phyloP scores from a whole-genome alignment of 2,113 vertebrate genomes.

The Ciconia stormi region DNA sequence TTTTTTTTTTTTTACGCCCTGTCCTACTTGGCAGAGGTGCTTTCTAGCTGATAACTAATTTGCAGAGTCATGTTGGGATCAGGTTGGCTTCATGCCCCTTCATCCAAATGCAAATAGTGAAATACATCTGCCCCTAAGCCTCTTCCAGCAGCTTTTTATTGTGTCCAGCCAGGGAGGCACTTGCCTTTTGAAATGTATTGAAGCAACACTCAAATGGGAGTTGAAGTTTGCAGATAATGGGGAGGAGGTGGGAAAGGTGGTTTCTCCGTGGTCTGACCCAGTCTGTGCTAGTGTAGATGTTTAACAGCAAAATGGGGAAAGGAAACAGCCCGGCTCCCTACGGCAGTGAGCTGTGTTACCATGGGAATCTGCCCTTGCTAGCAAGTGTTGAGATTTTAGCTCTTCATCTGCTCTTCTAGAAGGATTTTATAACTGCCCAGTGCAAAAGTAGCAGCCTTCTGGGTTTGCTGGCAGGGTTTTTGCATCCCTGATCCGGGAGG shows the following conservation, averaged over 20 bases:
- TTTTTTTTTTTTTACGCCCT: background rate
- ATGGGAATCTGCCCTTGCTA: background rate
- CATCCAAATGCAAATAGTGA: rapidly evolving
- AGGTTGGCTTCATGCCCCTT: background rate
- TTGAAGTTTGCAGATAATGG: background rate
- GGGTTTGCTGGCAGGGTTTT: background rate
- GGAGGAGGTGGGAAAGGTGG: background rate
- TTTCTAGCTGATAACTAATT: background rate
- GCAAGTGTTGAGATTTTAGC: rapidly evolving
- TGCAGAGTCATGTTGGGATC: background rate
- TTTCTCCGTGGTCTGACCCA: background rate
- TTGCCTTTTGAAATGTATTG: no score
- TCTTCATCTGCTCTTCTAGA: background rate
- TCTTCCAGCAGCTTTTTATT: background rate
- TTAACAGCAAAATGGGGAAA: no score
- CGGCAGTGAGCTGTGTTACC: rapidly evolving
- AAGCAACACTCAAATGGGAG: background rate
- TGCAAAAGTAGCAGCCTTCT: background rate
- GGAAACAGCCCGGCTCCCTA: rapidly evolving
- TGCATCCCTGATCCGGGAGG: background rate
- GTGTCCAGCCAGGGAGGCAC: background rate
- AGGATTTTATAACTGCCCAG: background rate
- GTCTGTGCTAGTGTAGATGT: background rate
- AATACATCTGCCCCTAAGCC: background rate
- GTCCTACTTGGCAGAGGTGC: background rate